These are phyloP conservation scores for Atta texana DNA, from an alignment of 1,140 invertebrate species.

Conservation along the genomic window DNA sequence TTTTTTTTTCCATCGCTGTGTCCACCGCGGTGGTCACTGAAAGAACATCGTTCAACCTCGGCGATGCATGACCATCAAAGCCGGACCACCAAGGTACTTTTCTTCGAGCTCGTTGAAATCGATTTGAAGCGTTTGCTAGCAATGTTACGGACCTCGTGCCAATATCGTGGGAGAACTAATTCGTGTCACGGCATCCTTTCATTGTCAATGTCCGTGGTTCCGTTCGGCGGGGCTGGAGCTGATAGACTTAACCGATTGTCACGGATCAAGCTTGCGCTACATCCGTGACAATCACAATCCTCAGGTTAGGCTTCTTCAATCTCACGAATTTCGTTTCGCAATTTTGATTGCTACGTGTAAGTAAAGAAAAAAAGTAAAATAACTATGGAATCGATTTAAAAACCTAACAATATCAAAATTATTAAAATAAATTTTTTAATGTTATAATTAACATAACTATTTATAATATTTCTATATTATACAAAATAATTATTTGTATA, in stretches of 20 bases:
- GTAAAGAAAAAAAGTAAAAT: background rate
- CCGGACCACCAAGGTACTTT: conserved; percentile 77
- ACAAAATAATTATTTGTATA: background rate
- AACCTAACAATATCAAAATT: background rate
- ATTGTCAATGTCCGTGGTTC: conserved; percentile 72
- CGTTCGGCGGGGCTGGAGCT: conserved; percentile 43
- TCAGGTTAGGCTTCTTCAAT: background rate
- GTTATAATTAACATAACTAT: too few relatives aligned
- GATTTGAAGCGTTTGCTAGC: conserved; percentile 77
- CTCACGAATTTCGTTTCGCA: background rate
- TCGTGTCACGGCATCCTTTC: conserved; percentile 52
- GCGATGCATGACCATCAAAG: conserved; percentile 76
- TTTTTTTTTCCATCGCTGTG: conserved; percentile 16
- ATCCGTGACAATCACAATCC: conserved; percentile 53
- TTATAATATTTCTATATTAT: background rate
- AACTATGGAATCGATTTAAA: background rate
- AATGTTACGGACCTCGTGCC: conserved; percentile 80
- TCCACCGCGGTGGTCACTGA: conserved; percentile 30
- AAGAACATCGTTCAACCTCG: conserved; percentile 50
- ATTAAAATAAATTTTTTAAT: background rate
- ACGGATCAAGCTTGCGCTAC: conserved; percentile 53
- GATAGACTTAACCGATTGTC: conserved; percentile 49
- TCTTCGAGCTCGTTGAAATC: conserved; percentile 76
- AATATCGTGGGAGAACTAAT: conserved; percentile 80
- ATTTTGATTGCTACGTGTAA: background rate